Evolutionary conservation across 1,140 invertebrate species (phyloP), one percentile per base, ranked within the genome.

Genomic region (Phenacoccus solenopsis): DNA sequence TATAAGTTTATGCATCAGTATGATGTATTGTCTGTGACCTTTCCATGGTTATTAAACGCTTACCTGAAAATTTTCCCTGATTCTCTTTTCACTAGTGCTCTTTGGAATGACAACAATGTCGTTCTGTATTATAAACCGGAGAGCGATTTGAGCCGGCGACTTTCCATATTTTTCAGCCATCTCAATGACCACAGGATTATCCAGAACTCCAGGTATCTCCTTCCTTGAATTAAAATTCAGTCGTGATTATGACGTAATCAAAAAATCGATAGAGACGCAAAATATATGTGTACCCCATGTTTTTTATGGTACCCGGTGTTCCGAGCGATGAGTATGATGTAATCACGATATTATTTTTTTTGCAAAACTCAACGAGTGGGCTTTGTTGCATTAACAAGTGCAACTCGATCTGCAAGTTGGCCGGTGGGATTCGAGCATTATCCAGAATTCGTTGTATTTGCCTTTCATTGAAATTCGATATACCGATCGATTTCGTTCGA

Each of bases 241-340:
- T 5, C 5, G 13, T 32, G 30, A 32, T 7, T 32, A 32, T 32
- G 5, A 32, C 13, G 5, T 32, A 7, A 32, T 32, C 30, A 32
- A 27, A 25, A 22, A 16, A 22, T 28, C 27, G 24, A 20, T 49
- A 24, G 16, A 32, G n/a, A n/a, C 16, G 49, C 21, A 7, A 32
- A 32, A 5, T 32, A 32, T 32, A 5, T 32, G 13, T 13, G 5
- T 69, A 32, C 57, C 35, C 77, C 67, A 84, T 76, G 22, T 81
- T 77, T 72, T 80, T 78, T 21, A 79, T 79, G 30, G 85, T 78
- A 1, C 85, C 88, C 71, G 84, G 86, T 1, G 87, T 88, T 1
- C 89, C 93, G 1, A 96, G 77, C 0, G 93, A 90, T 22, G 89
- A 87, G 75, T 95, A 96, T 0, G 89, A 91, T 0, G 88, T 91